These are phyloP conservation scores for Asteroscopus sphinx DNA, from an alignment of 2,888 invertebrate genomes.

Conservation along the genomic window DNA sequence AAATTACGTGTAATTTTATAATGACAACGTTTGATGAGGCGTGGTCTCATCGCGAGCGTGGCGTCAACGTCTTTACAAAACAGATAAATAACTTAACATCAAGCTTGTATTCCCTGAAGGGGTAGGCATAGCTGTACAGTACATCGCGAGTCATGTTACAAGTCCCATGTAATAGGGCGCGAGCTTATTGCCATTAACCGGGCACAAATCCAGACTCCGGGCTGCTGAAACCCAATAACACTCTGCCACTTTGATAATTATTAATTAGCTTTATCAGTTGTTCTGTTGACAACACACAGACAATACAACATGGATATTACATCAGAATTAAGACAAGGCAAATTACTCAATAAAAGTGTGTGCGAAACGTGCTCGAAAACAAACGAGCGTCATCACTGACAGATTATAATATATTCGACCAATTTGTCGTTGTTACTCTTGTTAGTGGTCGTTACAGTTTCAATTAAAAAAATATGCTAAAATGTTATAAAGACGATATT, in stretches of 20 bases:
- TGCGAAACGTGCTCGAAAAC: neutral
- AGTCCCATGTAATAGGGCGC: too few relatives aligned
- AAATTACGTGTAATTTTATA: conserved; percentile 3
- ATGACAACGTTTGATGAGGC: conserved; percentile 3
- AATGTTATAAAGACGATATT: too few relatives aligned
- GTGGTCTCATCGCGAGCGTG: neutral
- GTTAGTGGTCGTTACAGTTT: neutral
- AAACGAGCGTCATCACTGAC: neutral
- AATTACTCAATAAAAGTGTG: neutral
- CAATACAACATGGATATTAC: neutral
- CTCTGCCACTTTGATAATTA: too few relatives aligned
- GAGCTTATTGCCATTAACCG: too few relatives aligned
- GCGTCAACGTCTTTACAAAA: conserved; percentile 5
- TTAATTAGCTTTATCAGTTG: neutral
- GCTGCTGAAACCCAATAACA: too few relatives aligned
- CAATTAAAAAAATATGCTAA: conserved; percentile 1
- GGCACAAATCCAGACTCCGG: too few relatives aligned
- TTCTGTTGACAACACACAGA: neutral
- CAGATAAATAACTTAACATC: conserved; percentile 10
- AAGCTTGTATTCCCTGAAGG: too few relatives aligned
- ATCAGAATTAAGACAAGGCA: neutral
- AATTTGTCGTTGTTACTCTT: neutral
- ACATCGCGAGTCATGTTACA: too few relatives aligned
- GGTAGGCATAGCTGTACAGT: too few relatives aligned
- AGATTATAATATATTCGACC: neutral